Conservation (phyloP, 2,113 vertebrate genomes). For the Syngnathus typhle region DNA sequence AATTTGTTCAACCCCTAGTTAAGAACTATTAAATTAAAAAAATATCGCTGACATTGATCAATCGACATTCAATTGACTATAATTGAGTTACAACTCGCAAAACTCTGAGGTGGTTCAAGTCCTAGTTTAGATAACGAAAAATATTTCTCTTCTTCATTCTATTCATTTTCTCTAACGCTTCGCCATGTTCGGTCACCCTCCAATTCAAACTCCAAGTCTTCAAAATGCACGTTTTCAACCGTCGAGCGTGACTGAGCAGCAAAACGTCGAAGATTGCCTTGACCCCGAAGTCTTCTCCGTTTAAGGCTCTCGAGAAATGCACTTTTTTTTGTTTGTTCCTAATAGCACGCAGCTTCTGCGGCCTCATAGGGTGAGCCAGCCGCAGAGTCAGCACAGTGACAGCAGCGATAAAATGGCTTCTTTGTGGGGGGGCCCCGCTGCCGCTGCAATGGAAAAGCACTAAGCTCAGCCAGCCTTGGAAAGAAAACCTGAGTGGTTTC, state of each 20-base stretch:
- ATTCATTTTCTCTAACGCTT: background rate
- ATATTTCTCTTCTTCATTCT: background rate
- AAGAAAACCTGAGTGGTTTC: slow-evolving; percentile 40
- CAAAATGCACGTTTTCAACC: background rate
- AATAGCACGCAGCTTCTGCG: slow-evolving; percentile 43
- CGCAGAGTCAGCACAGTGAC: slow-evolving; percentile 45
- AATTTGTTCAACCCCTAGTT: too few relatives aligned
- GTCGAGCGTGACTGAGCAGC: background rate
- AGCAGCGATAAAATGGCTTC: slow-evolving; percentile 60
- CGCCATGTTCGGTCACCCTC: background rate
- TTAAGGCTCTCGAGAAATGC: slow-evolving; percentile 47
- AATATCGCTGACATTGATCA: background rate
- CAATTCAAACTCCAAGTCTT: background rate
- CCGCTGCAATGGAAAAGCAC: slow-evolving; percentile 46
- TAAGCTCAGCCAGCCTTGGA: slow-evolving; percentile 48
- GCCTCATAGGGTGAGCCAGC: slow-evolving; percentile 46
- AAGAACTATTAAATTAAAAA: too few relatives aligned
- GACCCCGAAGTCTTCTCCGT: slow-evolving; percentile 34
- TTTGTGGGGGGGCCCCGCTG: slow-evolving; percentile 29
- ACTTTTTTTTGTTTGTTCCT: slow-evolving; percentile 33
- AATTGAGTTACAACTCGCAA: background rate
- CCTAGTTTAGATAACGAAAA: background rate
- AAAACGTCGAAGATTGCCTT: slow-evolving; percentile 32
- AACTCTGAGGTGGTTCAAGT: background rate
- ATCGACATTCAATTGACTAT: background rate